Evolutionary conservation across 1,140 invertebrate species (phyloP).

Genomic region (Bombus cullumanus): DNA sequence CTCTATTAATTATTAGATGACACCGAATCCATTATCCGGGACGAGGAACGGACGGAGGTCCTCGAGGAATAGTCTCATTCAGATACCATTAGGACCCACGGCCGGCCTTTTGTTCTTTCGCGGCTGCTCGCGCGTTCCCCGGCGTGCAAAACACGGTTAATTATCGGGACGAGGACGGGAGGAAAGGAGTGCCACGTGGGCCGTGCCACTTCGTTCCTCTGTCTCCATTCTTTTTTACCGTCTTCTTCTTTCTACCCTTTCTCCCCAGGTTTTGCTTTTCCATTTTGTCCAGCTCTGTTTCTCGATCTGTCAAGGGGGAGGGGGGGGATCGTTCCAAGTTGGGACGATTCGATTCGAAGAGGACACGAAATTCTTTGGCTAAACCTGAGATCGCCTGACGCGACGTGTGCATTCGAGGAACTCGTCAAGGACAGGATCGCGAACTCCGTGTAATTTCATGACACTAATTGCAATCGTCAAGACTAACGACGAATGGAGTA

Average conservation of each 20-base stretch:
- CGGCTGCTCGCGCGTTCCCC: slow-evolving; percentile 17
- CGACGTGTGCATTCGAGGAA: slow-evolving; percentile 13
- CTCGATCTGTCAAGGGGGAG: neutral
- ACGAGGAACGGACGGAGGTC: slow-evolving; percentile 75
- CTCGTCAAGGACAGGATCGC: slow-evolving; percentile 27
- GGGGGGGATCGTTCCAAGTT: neutral
- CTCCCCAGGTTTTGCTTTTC: neutral
- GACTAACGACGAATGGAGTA: neutral
- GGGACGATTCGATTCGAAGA: slow-evolving; percentile 11
- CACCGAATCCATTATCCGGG: slow-evolving; percentile 81
- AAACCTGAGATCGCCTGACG: neutral
- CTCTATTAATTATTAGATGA: slow-evolving; percentile 83
- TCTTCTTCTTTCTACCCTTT: neutral
- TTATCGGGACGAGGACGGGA: slow-evolving; percentile 50
- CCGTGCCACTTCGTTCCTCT: slow-evolving; percentile 7
- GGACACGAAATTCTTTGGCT: neutral
- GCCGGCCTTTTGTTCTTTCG: slow-evolving; percentile 56
- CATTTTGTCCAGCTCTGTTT: too few species aligned
- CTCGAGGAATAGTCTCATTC: slow-evolving; percentile 74
- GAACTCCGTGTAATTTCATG: slow-evolving; percentile 16
- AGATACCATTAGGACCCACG: slow-evolving; percentile 72
- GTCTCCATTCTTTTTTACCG: neutral
- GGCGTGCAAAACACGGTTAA: slow-evolving; percentile 62
- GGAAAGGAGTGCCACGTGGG: slow-evolving; percentile 44
- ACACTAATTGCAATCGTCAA: slow-evolving; percentile 41